Conservation (phyloP, 2,888 invertebrate species). For the Mactromeris polynyma region DNA sequence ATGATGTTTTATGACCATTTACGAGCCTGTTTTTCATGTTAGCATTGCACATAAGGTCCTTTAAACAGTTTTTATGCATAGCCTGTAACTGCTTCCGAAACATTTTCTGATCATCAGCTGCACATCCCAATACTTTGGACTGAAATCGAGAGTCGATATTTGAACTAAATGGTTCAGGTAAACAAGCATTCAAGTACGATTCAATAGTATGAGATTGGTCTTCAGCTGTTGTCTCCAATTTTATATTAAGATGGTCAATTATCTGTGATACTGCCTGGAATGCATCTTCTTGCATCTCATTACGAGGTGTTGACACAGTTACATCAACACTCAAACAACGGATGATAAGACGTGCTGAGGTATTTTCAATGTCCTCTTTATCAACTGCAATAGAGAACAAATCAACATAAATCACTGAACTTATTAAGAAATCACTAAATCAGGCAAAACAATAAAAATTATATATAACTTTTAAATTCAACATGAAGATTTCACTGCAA, state of each 20-base stretch:
- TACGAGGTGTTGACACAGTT: conserved; percentile 85
- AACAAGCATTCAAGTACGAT: conserved; percentile 87
- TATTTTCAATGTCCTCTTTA: conserved; percentile 87
- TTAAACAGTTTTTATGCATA: conserved; percentile 33
- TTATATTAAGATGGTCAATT: conserved; percentile 82
- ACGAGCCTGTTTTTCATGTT: neutral
- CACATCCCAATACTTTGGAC: conserved; percentile 86
- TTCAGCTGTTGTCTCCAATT: conserved; percentile 76
- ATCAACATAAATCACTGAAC: neutral
- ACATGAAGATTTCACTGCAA: no score
- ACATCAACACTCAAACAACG: conserved; percentile 87
- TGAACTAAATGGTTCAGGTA: conserved; percentile 84
- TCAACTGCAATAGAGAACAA: conserved; percentile 82
- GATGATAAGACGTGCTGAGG: conserved; percentile 85
- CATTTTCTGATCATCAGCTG: conserved; percentile 88
- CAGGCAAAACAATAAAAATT: no score
- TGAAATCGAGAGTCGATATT: conserved; percentile 87
- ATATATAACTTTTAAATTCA: no score
- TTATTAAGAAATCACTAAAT: no score
- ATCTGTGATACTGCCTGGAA: conserved; percentile 82
- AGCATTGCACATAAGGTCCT: neutral
- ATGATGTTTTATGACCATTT: neutral
- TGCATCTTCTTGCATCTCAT: conserved; percentile 85
- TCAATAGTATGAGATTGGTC: conserved; percentile 74
- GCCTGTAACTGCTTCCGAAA: conserved; percentile 72